Evolutionary conservation across 1,140 invertebrate species (phyloP).

Genomic region (Hyles euphorbiae): DNA sequence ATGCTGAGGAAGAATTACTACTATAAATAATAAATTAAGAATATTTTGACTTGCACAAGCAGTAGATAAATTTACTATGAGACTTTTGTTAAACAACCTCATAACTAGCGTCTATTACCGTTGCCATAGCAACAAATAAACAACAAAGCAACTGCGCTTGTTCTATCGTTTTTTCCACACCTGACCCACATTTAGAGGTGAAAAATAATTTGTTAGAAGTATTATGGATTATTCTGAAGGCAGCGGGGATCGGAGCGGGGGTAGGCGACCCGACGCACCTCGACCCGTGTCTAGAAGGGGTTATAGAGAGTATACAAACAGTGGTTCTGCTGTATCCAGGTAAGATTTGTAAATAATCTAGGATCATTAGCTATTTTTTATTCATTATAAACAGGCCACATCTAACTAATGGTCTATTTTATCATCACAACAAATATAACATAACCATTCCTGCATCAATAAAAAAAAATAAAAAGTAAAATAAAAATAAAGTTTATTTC

Average conservation of each 20-base stretch:
- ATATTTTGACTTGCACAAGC: too few species aligned
- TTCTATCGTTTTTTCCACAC: slow-evolving; percentile 15
- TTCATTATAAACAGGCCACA: too few species aligned
- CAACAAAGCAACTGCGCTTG: slow-evolving; percentile 58
- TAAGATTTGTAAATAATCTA: slow-evolving; percentile 10
- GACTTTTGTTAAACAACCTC: too few species aligned
- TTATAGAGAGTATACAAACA: slow-evolving; percentile 48
- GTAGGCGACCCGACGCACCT: slow-evolving; percentile 32
- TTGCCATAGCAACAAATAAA: slow-evolving; percentile 45
- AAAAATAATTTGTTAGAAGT: slow-evolving; percentile 27
- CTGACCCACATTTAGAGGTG: slow-evolving; percentile 32
- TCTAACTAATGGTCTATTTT: too few species aligned
- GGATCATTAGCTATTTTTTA: too few species aligned
- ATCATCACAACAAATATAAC: too few species aligned
- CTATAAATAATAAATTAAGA: too few species aligned
- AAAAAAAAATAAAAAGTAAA: too few species aligned
- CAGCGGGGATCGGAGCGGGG: slow-evolving; percentile 37
- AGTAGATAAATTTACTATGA: too few species aligned
- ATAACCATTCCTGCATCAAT: too few species aligned
- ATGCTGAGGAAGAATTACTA: too few species aligned
- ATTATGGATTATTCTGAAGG: slow-evolving; percentile 63
- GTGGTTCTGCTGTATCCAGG: slow-evolving; percentile 44
- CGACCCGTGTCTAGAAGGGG: slow-evolving; percentile 59
- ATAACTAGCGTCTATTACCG: slow-evolving; percentile 2
- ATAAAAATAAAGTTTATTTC: too few species aligned